Evolutionary conservation across 1,140 invertebrate species (phyloP), one percentile per base, ranked within the genome.

Genomic region (Macrocentrus cingulum): DNA sequence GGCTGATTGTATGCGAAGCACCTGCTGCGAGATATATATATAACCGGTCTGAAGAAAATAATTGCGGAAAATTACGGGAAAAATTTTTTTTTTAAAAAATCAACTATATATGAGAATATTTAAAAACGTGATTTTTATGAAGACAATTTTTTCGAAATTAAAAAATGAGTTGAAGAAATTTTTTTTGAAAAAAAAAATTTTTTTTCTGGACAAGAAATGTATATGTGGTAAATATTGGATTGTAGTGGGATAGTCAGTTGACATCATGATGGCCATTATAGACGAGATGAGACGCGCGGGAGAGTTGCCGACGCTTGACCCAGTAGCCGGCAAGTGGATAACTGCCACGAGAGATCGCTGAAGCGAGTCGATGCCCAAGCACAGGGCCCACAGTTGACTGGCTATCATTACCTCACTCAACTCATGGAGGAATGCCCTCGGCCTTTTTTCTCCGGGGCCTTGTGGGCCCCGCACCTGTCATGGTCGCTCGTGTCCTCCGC

Each of bases 311-410:
- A 66, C 72, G 73, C 62, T 71, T 76, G 75, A 77, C 75, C 74
- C 73, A 77, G 68, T 77, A 72, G 69, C 75, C 67, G 64, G 70
- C 68, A 72, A 73, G 67, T 71, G 66, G 67, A 71, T 71, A 72
- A 70, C 62, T 67, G 61, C 60, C 67, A 64, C 50, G 63, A 39
- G 59, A 61, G 66, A 68, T 66, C 63, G 65, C 20, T 57, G 44
- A 41, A 22, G 36, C 53, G 39, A 66, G 60, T 61, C 63, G 61
- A 63, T 60, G 61, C 60, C 37, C 57, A 45, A 39, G 32, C 1
- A 34, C 15, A 18, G 32, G 23, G 32, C 32, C 29, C 23, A 42
- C 34, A 45, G 15, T 55, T 44, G 29, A 48, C 52, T 44, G 49
- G 60, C 56, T 67, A 68, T 71, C 65, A 74, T 75, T 72, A 70